A percentile compares a stretch with the other conserved stretches of the same genome.
Conservation (phyloP, 2,113 vertebrate species). For the Lynx canadensis region DNA sequence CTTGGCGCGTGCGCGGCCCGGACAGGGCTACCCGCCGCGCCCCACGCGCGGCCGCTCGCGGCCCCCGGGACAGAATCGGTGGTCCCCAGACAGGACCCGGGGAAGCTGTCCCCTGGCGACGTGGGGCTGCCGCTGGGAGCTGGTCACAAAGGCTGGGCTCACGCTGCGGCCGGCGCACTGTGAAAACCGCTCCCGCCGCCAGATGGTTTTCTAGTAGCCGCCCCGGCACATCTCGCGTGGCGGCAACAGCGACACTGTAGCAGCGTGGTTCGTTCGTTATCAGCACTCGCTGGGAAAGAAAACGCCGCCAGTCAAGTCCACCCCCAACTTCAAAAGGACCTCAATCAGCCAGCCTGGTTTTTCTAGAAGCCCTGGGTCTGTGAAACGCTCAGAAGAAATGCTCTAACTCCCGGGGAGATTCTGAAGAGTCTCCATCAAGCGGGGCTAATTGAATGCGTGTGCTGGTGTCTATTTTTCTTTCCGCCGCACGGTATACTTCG, state of each 20-base stretch:
- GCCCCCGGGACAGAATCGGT: neutral
- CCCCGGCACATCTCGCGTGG: neutral
- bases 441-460: neutral
- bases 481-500: neutral
- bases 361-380: neutral
- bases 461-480: slow-evolving; percentile 14
- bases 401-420: neutral
- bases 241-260: neutral
- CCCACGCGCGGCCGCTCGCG: neutral
- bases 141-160: neutral
- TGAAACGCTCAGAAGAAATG: neutral
- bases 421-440: neutral
- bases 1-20: too few species aligned
- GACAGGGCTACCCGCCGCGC: too few species aligned
- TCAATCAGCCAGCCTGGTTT: neutral
- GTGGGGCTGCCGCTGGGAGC: neutral
- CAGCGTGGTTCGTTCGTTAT: too few species aligned
- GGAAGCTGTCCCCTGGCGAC: neutral
- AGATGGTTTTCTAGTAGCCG: neutral
- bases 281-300: neutral
- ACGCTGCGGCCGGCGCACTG: neutral
- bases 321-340: slow-evolving; percentile 4
- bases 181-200: neutral
- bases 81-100: neutral
- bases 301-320: neutral